Evolutionary conservation across 2,113 vertebrate genomes (phyloP).

Genomic region (Chiloscyllium plagiosum): DNA sequence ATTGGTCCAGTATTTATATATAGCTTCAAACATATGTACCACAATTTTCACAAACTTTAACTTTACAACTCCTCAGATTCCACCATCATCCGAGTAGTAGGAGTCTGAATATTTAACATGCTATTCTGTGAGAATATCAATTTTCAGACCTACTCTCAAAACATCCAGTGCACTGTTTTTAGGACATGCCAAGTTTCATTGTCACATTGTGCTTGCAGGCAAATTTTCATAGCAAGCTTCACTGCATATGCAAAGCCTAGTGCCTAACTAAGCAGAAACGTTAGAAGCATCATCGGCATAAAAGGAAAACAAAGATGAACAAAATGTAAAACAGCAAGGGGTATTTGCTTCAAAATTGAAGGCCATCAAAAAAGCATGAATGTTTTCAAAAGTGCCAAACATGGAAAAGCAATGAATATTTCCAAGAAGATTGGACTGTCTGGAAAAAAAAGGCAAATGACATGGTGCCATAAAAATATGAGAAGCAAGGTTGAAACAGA

Average conservation of each 20-base stretch:
- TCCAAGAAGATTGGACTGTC: background rate
- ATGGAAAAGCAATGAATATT: background rate
- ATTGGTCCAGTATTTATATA: background rate
- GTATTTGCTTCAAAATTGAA: background rate
- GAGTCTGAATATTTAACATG: background rate
- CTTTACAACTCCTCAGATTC: background rate
- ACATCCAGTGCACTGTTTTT: background rate
- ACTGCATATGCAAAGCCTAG: background rate
- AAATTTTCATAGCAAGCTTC: background rate
- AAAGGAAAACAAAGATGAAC: background rate
- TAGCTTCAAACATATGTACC: background rate
- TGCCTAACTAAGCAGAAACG: background rate
- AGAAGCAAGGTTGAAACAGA: background rate
- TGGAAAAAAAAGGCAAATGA: background rate
- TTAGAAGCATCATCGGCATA: background rate
- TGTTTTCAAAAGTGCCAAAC: background rate
- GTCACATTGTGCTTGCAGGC: background rate
- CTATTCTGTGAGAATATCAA: background rate
- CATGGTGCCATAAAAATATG: background rate
- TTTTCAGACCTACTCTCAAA: background rate
- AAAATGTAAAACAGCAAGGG: background rate
- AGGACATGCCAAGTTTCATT: background rate
- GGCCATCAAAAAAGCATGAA: background rate
- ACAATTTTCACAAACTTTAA: constrained; percentile 17
- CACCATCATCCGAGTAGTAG: background rate